Evolutionary conservation across 1,140 invertebrate genomes (phyloP), one percentile per base, ranked within the genome.

Genomic region (Melipona quadrifasciata): DNA sequence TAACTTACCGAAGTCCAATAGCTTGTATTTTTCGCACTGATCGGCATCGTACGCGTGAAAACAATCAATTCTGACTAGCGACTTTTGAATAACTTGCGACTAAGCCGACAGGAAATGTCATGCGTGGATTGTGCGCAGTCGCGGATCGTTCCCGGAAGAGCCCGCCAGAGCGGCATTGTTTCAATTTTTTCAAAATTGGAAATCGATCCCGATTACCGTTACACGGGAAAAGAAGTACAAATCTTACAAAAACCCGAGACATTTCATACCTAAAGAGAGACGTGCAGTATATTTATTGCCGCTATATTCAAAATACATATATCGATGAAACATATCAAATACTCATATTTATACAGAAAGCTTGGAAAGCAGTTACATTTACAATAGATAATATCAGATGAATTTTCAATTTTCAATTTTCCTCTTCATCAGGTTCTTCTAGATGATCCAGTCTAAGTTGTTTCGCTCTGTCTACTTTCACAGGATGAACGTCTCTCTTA

Each of bases 401-500:
- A 24, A 12, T 11, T 24, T 4, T 27, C 17, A 57, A 80, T 12
- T 74, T 72, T 77, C 74, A 81, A 61, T 89, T 72, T 75, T 90
- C 86, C 51, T 94, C 93, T 84, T 96, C 95, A 27, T 95, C 94
- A 61, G 95, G 91, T 64, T 96, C 95, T 89, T 95, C 94, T 65
- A 97, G 94, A 93, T 97, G 97, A 89, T 96, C 95, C 0, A 97
- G 90, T 93, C 95, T 96, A 47, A 96, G 88, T 86, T 95, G 93
- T 80, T 90, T 93, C 14, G 85, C 85, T 53, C 91, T 89, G 90
- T 93, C 82, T 67, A 93, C 80, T 88, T 92, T 93, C 27, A 84
- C 89, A 73, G 72, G 85, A 87, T 61, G 87, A 84, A 88, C 90
- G 71, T 89, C 93, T 79, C 92, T 92, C 91, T 94, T 95, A 75